Base-by-base conservation (phyloP, 2,888 invertebrate genomes). In the Drosophila lutescens region DNA sequence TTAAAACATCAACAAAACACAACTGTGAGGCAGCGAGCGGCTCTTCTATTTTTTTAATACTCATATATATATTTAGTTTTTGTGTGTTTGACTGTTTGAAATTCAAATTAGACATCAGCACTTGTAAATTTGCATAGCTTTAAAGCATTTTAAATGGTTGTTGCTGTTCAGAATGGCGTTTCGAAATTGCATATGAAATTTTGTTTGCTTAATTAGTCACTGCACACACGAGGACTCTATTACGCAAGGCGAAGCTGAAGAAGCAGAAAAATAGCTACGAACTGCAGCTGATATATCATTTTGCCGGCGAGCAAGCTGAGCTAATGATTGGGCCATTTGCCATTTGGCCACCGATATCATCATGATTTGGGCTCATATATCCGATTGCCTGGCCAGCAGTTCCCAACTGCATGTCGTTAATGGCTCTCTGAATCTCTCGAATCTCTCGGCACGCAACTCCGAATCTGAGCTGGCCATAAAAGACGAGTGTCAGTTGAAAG, bases 71-170 rank as follows among this genome's bases (percentile, higher is more conserved):
- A 53, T 36, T 58, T 54, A 26, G 54, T 55, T 32, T 56, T 43
- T 38, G 32, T 58, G 32, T 58, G 57, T 67, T 63, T 71, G 86
- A 50, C 87, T 78, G 73, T 83, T 83, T 83, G 88, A 88, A 88
- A 88, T 83, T 88, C 83, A 85, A 83, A 83, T 83, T 83, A 88
- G 88, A 85, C 88, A 83, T 85, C 83, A 77, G 88, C 77, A 81
- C 78, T 77, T 77, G 75, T 65, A 88, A 88, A 88, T 82, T 82
- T 83, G 88, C 88, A 83, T 86, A 76, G 79, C 75, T 74, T 74
- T 59, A 75, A 68, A 72, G 71, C 73, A 72, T 77, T 75, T 75
- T 61, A 68, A 79, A 72, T 75, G 57, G 69, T 53, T 69, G 72
- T 62, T 57, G 75, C 49, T 58, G 76, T 58, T 51, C 53, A 74